Conservation (phyloP, 2,888 invertebrate genomes). For the Apantesis nais region DNA sequence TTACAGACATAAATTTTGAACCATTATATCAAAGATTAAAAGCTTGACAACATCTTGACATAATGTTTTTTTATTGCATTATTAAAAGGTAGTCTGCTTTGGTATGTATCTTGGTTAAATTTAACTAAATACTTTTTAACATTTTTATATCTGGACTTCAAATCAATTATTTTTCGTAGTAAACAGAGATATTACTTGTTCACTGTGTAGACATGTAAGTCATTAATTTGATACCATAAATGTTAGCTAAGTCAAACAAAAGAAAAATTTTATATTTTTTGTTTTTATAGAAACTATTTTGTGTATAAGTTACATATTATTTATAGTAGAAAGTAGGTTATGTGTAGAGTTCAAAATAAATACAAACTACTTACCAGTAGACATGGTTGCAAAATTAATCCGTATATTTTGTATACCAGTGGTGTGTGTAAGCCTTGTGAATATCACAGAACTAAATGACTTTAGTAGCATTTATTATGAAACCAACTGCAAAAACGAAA, state of each 20-base stretch:
- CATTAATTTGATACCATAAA: background rate
- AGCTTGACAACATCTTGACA: conserved; percentile 19
- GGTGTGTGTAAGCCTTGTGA: conserved; percentile 52
- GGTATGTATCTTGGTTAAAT: background rate
- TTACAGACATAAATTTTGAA: conserved; percentile 21
- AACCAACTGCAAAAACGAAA: conserved; percentile 26
- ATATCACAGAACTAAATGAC: conserved; percentile 52
- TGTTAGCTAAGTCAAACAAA: background rate
- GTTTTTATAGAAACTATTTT: background rate
- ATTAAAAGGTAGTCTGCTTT: conserved; percentile 3
- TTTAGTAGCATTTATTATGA: conserved; percentile 62
- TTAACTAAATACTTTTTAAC: conserved; percentile 7
- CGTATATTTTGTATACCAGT: conserved; percentile 49
- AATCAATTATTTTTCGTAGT: background rate
- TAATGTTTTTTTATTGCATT: conserved; percentile 13
- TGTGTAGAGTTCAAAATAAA: conserved; percentile 15
- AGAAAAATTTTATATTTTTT: background rate
- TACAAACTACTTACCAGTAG: conserved; percentile 57
- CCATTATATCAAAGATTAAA: background rate
- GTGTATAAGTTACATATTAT: background rate
- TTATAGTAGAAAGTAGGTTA: conserved; percentile 27
- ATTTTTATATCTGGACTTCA: background rate
- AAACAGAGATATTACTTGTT: background rate
- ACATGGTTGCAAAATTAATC: conserved; percentile 59
- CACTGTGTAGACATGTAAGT: background rate